Conservation (phyloP, 2,888 invertebrate species). For the Trimorus sp. region DNA sequence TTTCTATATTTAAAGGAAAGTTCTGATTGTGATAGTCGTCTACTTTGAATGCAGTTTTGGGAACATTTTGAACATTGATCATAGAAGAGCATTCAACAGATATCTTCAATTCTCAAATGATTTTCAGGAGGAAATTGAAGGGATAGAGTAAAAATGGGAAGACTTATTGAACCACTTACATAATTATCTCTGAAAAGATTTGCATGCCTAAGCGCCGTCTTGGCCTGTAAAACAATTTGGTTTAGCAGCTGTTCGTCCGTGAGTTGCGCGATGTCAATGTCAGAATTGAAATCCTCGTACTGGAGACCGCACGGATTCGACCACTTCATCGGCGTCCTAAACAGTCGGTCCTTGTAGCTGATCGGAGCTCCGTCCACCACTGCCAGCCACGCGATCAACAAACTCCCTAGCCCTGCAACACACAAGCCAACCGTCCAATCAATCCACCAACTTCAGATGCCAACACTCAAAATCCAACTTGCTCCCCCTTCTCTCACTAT, state of each 20-base stretch:
- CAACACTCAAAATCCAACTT: background rate
- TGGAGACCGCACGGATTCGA: constrained; percentile 83
- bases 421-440: constrained; percentile 1
- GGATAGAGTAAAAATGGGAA: too few species aligned
- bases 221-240: constrained; percentile 81
- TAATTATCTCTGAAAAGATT: constrained; percentile 81
- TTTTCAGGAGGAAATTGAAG: too few species aligned
- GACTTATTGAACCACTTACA: constrained; percentile 79
- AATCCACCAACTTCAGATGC: background rate
- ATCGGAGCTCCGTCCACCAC: constrained; percentile 78
- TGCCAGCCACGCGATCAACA: constrained; percentile 75
- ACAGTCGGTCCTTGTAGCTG: constrained; percentile 74
- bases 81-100: too few species aligned
- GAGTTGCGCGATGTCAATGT: constrained; percentile 76
- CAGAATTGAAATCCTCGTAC: constrained; percentile 75
- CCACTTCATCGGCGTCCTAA: constrained; percentile 81
- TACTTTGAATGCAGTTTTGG: too few species aligned
- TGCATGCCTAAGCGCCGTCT: constrained; percentile 81
- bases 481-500: background rate
- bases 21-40: too few species aligned
- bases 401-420: constrained; percentile 77
- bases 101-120: too few species aligned
- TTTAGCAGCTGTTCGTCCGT: constrained; percentile 80
- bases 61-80: too few species aligned
- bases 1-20: too few species aligned